Percentiles rank a stretch among this genome's conserved stretches.
phyloP scores from a whole-genome alignment of 2,888 invertebrate species.

The Drosophila ustulata region DNA sequence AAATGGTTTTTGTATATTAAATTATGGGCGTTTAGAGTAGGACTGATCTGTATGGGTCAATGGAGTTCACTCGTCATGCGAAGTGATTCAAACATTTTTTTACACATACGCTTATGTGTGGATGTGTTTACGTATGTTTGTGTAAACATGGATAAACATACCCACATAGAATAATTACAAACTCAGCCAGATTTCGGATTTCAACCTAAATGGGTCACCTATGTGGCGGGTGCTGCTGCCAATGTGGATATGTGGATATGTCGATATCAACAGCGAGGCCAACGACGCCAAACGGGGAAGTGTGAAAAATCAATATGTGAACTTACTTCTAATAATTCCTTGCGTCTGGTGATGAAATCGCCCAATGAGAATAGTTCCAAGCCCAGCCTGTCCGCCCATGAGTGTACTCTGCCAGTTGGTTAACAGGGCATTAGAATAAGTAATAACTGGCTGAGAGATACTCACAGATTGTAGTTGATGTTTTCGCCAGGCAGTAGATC shows the following conservation, averaged over 20 bases:
- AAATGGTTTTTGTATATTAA: too few species aligned
- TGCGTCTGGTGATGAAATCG: constrained; percentile 91
- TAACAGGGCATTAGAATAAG: constrained; percentile 36
- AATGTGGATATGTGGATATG: not conserved
- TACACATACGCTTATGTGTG: too few species aligned
- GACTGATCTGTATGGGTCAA: too few species aligned
- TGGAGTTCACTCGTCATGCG: too few species aligned
- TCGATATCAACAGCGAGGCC: constrained; percentile 14
- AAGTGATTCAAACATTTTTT: too few species aligned
- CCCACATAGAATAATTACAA: too few species aligned
- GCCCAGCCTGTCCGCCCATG: constrained; percentile 93
- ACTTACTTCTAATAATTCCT: constrained; percentile 91
- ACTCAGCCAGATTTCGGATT: too few species aligned
- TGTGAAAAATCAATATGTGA: constrained; percentile 82
- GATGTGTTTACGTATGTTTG: too few species aligned
- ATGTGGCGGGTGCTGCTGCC: constrained; percentile 16
- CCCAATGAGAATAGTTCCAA: constrained; percentile 92
- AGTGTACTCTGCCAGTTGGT: constrained; percentile 87
- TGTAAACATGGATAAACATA: too few species aligned
- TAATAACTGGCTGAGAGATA: constrained; percentile 19
- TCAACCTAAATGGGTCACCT: not conserved
- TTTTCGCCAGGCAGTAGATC: constrained; percentile 82
- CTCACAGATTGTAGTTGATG: constrained; percentile 85
- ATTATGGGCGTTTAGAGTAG: too few species aligned
- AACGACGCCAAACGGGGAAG: constrained; percentile 58